Conservation (phyloP, 2,888 invertebrate species). For the Bembecia ichneumoniformis region DNA sequence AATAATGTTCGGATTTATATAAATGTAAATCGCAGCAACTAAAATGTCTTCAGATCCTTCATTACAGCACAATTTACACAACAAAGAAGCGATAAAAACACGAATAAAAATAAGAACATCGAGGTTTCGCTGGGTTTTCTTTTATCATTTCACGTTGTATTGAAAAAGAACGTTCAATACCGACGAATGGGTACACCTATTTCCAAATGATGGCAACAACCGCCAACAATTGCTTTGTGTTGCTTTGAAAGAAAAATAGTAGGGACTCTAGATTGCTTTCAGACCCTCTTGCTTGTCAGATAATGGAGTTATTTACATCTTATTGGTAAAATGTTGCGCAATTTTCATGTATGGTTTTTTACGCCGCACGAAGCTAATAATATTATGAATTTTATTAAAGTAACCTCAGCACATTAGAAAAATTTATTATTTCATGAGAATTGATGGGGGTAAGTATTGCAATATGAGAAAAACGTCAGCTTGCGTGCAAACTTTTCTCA, state of each 20-base stretch:
- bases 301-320: constrained; percentile 49
- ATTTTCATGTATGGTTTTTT: neutral
- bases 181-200: constrained; percentile 33
- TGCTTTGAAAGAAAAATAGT: constrained; percentile 42
- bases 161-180: constrained; percentile 25
- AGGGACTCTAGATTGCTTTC: constrained; percentile 22
- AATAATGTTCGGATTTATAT: no score
- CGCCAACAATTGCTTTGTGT: constrained; percentile 55
- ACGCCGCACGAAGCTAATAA: no score
- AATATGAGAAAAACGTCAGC: no score
- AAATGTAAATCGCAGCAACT: no score
- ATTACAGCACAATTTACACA: neutral
- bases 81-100: neutral
- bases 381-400: no score
- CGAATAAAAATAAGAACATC: constrained; percentile 1
- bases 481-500: no score
- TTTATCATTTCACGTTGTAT: constrained; percentile 17
- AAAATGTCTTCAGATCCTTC: neutral
- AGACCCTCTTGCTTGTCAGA: constrained; percentile 29
- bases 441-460: no score
- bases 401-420: no score
- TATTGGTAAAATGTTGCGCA: constrained; percentile 21
- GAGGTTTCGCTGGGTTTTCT: constrained; percentile 11
- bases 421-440: no score
- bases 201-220: constrained; percentile 44